These are phyloP conservation scores for Lissocephala sabroskyi DNA, from an alignment of 2,888 invertebrate species.

Conservation along the genomic window DNA sequence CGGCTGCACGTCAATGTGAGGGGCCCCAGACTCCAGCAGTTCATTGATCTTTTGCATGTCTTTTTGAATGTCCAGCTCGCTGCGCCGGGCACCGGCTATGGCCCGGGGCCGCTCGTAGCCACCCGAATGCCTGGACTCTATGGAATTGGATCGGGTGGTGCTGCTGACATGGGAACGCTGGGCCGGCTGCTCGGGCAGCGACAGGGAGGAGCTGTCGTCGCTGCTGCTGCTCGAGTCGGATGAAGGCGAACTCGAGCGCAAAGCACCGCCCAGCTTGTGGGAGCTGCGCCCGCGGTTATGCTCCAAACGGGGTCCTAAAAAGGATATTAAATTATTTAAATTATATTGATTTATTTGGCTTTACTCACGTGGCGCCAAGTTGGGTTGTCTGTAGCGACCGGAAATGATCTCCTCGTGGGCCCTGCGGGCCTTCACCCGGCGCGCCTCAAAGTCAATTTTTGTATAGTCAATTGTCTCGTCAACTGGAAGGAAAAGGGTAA, in stretches of 20 bases:
- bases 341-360: not conserved
- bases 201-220: constrained; percentile 56
- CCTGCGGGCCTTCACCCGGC: constrained; percentile 71
- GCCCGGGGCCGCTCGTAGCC: constrained; percentile 62
- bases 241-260: constrained; percentile 54
- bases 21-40: constrained; percentile 41
- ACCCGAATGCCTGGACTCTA: constrained; percentile 67
- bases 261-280: constrained; percentile 29
- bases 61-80: constrained; percentile 68
- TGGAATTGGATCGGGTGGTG: constrained; percentile 69
- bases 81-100: constrained; percentile 67
- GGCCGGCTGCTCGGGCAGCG: constrained; percentile 38
- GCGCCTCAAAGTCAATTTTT: constrained; percentile 71
- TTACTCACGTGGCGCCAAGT: constrained; percentile 67
- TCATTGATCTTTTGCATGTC: constrained; percentile 64
- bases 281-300: constrained; percentile 32
- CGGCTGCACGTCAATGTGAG: constrained; percentile 69
- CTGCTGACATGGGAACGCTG: constrained; percentile 58
- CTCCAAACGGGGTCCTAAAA: constrained; percentile 47
- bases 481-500: constrained; percentile 25
- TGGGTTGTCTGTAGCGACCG: constrained; percentile 71
- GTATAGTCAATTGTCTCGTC: constrained; percentile 72
- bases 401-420: constrained; percentile 73
- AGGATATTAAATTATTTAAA: too few species aligned
- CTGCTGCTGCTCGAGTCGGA: constrained; percentile 57